phyloP scores from a whole-genome alignment of 2,888 invertebrate genomes.

The Drosophila ezoana region DNA sequence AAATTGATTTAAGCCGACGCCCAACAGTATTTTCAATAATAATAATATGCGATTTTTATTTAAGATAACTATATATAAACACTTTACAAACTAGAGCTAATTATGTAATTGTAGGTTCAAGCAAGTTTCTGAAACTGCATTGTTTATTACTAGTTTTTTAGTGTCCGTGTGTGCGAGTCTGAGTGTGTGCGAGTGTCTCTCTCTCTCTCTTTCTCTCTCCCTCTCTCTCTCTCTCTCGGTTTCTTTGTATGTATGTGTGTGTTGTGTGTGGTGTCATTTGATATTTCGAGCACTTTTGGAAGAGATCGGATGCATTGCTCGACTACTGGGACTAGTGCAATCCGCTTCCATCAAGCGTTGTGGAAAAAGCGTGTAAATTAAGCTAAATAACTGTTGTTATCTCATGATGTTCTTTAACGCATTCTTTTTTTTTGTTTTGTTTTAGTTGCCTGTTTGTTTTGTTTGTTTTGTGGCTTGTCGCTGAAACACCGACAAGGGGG shows the following conservation, averaged over 20 bases:
- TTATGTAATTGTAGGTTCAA: slow-evolving; percentile 21
- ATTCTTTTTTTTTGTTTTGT: too few relatives aligned
- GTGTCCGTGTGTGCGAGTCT: slow-evolving; percentile 2
- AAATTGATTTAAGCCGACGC: too few relatives aligned
- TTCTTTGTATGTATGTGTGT: background rate
- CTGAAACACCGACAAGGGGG: slow-evolving; percentile 9
- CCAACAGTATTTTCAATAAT: slow-evolving; percentile 70
- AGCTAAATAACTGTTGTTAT: slow-evolving; percentile 1
- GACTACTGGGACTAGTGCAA: slow-evolving; percentile 35
- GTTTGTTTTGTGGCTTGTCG: slow-evolving; percentile 8
- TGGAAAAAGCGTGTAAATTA: slow-evolving; percentile 19
- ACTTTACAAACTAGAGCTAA: slow-evolving; percentile 50
- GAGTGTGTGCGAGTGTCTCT: slow-evolving; percentile 8
- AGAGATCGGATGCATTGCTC: slow-evolving; percentile 50
- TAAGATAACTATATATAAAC: slow-evolving; percentile 43
- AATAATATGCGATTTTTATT: slow-evolving; percentile 41
- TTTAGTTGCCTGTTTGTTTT: too few relatives aligned
- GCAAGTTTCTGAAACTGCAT: slow-evolving; percentile 48
- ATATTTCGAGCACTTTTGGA: slow-evolving; percentile 44
- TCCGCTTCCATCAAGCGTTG: slow-evolving; percentile 32
- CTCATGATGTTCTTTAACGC: background rate
- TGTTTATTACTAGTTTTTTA: slow-evolving; percentile 25
- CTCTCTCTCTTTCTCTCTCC: too few relatives aligned
- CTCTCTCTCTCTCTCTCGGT: too few relatives aligned
- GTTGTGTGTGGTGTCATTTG: slow-evolving; percentile 11